Evolutionary conservation across 2,888 invertebrate species (phyloP), one percentile per base, ranked within the genome.

Genomic region (Xiphydria camelus): DNA sequence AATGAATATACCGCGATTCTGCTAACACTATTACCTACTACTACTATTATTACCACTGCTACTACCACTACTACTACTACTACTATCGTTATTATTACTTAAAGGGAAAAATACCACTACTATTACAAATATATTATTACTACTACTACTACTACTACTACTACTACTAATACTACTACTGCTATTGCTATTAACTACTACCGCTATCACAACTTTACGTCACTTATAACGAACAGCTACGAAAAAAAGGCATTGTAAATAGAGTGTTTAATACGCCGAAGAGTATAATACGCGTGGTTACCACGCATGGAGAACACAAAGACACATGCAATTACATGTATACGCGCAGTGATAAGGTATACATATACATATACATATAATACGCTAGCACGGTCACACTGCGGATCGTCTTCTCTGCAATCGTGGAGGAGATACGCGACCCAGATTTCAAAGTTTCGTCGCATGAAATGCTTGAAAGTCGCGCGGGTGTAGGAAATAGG

Each of bases 121-220:
- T 49, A 49, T 46, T 29, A 42, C 21, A 47, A 43, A 43, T 47
- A 45, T 34, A 45, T 25, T 33, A 59, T 49, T 59, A 61, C 59
- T 57, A 61, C 59, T 57, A 60, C 49, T 57, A 59, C 53, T 52
- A 51, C 61, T 40, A 45, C 52, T 56, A 59, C 52, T 59, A 54
- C 39, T 57, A 58, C 55, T 55, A 53, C 47, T 53, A 52, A 50
- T 49, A 53, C 50, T 53, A 51, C 50, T 60, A 53, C 34, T 41
- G 44, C 38, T 48, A 51, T 44, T 47, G 49, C 53, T 55, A 55
- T 49, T n/a, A 42, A 53, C 49, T 51, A 51, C 47, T 53, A 52
- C 53, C 47, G 49, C 35, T 14, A 29, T 14, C 1, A 10, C 29
- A 14, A 29, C 29, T 29, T 10, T 29, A 29, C 3, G 2, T 14